Evolutionary conservation across 2,113 vertebrate species (phyloP).

Genomic region (Rhinogobius similis): DNA sequence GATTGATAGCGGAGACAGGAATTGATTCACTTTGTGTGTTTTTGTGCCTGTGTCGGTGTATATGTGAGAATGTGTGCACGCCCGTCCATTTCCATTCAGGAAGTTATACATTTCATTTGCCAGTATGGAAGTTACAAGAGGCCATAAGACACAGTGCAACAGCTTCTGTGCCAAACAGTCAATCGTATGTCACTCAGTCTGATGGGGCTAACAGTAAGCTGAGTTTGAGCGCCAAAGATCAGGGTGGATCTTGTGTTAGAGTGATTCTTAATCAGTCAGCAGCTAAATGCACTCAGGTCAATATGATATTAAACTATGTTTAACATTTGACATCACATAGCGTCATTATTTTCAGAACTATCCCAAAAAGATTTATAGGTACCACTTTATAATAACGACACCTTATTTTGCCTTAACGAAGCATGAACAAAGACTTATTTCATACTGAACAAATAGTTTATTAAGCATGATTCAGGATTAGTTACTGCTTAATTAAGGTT

Average conservation of each 20-base stretch:
- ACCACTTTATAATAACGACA: too few species aligned
- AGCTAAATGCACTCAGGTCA: too few species aligned
- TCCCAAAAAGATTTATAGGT: too few species aligned
- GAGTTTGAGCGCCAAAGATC: background rate
- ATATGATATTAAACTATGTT: background rate
- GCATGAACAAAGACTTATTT: too few species aligned
- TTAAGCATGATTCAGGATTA: too few species aligned
- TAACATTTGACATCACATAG: too few species aligned
- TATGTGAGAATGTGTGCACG: conserved; percentile 30
- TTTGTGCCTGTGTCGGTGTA: conserved; percentile 7
- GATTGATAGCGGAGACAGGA: conserved; percentile 82
- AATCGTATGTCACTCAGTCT: conserved; percentile 8
- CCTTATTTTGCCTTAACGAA: too few species aligned
- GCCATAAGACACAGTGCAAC: conserved; percentile 26
- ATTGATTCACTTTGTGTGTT: conserved; percentile 73
- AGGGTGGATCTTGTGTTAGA: background rate
- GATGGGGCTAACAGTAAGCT: conserved; percentile 19
- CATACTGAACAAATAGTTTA: too few species aligned
- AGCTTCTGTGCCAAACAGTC: conserved; percentile 33
- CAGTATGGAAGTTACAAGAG: conserved; percentile 48
- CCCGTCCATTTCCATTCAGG: conserved; percentile 70
- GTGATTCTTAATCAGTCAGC: background rate
- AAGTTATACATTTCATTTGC: conserved; percentile 71
- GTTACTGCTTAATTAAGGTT: too few species aligned
- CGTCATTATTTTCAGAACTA: too few species aligned